Evolutionary conservation across 2,888 invertebrate species (phyloP).

Genomic region (Pteria penguin): DNA sequence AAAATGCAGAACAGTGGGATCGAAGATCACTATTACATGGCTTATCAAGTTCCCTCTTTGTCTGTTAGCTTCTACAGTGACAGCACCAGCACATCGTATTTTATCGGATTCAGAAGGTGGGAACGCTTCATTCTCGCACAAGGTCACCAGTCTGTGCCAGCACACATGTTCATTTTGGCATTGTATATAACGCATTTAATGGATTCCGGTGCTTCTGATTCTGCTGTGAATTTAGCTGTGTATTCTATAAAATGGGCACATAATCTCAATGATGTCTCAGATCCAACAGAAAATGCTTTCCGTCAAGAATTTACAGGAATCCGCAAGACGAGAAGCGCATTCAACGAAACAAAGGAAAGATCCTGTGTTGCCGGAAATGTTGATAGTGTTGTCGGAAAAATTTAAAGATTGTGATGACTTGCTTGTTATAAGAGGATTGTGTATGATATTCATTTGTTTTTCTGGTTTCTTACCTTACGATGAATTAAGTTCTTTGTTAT

Average conservation of each 20-base stretch:
- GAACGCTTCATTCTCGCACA: constrained; percentile 11
- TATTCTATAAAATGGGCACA: constrained; percentile 43
- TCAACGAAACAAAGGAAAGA: constrained; percentile 24
- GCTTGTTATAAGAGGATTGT: constrained; percentile 6
- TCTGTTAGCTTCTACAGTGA: constrained; percentile 28
- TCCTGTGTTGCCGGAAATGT: constrained; percentile 25
- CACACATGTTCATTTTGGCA: constrained; percentile 27
- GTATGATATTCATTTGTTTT: constrained; percentile 18
- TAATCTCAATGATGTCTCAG: constrained; percentile 2
- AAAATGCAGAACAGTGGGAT: constrained; percentile 1
- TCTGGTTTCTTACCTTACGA: constrained; percentile 16
- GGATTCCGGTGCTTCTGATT: constrained; percentile 26
- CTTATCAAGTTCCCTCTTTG: neutral
- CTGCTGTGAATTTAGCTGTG: constrained; percentile 23
- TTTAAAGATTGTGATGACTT: constrained; percentile 11
- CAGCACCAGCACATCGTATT: constrained; percentile 29
- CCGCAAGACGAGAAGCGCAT: constrained; percentile 33
- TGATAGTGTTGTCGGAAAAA: constrained; percentile 25
- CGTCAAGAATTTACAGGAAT: constrained; percentile 27
- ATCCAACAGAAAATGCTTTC: constrained; percentile 36
- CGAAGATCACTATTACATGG: neutral
- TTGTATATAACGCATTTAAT: constrained; percentile 39
- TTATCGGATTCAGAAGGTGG: constrained; percentile 24
- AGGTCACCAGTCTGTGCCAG: constrained; percentile 23
- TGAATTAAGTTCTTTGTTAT: neutral